Conservation (phyloP, 2,113 vertebrate genomes). For the Synodontis membranacea region DNA sequence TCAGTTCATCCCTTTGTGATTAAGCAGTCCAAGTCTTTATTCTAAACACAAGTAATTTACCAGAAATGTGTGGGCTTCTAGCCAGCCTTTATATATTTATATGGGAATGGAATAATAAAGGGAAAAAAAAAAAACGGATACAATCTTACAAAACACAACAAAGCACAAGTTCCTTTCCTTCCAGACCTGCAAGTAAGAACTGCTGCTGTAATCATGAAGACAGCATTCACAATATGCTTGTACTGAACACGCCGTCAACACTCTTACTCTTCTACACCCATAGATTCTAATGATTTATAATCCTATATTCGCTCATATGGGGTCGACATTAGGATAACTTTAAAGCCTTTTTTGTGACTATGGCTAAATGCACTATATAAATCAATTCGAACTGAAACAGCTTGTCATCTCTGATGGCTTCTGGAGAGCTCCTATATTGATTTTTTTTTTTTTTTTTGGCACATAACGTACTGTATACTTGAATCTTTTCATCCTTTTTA, state of each 20-base stretch:
- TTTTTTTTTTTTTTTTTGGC: background rate
- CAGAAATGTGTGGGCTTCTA: conserved; percentile 3
- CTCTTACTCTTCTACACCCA: background rate
- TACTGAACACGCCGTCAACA: background rate
- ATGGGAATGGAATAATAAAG: background rate
- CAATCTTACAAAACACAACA: background rate
- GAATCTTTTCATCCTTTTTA: no score
- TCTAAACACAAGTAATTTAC: conserved; percentile 21
- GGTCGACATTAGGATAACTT: background rate
- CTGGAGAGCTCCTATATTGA: background rate
- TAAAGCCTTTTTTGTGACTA: background rate
- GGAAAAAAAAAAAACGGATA: background rate
- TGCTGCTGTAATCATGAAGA: background rate
- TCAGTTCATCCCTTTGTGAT: background rate
- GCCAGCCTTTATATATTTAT: background rate
- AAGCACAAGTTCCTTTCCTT: background rate
- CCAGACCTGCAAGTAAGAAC: background rate
- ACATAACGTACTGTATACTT: background rate
- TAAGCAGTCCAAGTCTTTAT: conserved; percentile 6
- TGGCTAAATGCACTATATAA: background rate
- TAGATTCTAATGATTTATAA: background rate
- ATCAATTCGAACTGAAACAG: background rate
- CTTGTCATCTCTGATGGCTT: background rate
- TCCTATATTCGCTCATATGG: background rate
- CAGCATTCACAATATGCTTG: background rate